Conservation (phyloP, 2,797 vertebrate species). For the Arnoldichthys spilopterus region DNA sequence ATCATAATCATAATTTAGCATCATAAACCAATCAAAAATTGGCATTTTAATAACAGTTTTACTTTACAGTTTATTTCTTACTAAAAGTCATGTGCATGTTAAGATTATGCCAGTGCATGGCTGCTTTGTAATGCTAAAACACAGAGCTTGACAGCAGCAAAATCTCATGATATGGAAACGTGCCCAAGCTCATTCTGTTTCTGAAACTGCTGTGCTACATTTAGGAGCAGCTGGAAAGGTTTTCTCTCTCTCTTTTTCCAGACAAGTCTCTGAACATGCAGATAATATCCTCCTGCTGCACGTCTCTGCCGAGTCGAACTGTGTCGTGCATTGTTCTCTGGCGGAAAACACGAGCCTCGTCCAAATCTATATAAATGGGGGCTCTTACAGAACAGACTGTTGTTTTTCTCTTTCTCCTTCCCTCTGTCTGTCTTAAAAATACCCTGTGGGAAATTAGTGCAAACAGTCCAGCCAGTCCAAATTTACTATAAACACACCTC, state of each 20-base stretch:
- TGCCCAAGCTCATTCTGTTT: neutral
- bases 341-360: slow-evolving; percentile 31
- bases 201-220: slow-evolving; percentile 24
- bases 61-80: neutral
- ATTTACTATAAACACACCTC: slow-evolving; percentile 23
- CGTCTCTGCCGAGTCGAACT: slow-evolving; percentile 29
- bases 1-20: neutral
- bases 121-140: neutral
- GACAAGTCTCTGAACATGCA: slow-evolving; percentile 35
- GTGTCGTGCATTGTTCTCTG: slow-evolving; percentile 42
- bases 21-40: neutral
- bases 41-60: neutral
- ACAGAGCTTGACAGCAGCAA: neutral
- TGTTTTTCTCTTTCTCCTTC: slow-evolving; percentile 20
- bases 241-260: slow-evolving; percentile 22
- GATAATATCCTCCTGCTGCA: slow-evolving; percentile 35
- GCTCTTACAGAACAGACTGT: slow-evolving; percentile 14
- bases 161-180: slow-evolving; percentile 3
- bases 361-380: slow-evolving; percentile 31
- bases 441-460: slow-evolving; percentile 19
- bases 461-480: neutral
- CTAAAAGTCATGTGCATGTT: neutral
- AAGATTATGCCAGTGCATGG: no score
- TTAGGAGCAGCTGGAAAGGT: slow-evolving; percentile 35
- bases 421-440: slow-evolving; percentile 1